Evolutionary conservation across 64 coral and sea anemone species (phyloP).

Genomic region (Montipora sp.): DNA sequence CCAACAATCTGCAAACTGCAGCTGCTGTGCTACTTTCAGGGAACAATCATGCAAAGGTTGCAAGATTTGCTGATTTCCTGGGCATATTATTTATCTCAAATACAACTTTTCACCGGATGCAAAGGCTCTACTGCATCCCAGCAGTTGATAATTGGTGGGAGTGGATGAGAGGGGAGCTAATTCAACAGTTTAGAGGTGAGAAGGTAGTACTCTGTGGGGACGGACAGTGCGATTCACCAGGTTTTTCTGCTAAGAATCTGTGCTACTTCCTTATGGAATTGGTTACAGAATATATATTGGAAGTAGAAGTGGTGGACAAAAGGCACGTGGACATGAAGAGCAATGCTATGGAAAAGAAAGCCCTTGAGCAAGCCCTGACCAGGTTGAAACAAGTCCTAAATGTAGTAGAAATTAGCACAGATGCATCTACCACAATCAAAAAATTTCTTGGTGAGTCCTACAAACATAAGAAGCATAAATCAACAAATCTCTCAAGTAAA

Average conservation of each 20-base stretch:
- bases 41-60: constrained; percentile 22
- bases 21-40: constrained; percentile 46
- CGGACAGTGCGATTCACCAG: constrained; percentile 34
- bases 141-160: constrained; percentile 35
- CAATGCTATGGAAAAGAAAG: background rate
- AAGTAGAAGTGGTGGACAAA: background rate
- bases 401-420: background rate
- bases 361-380: background rate
- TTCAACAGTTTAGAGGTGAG: background rate
- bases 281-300: background rate
- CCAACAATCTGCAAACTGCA: constrained; percentile 33
- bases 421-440: background rate
- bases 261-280: no score
- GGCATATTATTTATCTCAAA: constrained; percentile 28
- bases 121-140: background rate
- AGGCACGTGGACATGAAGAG: background rate
- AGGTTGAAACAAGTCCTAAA: background rate
- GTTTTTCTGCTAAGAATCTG: no score
- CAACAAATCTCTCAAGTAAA: background rate
- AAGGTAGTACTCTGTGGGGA: constrained; percentile 8
- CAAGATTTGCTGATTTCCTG: constrained; percentile 20
- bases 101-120: constrained; percentile 1
- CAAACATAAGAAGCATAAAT: background rate
- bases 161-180: background rate
- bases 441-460: background rate